phyloP scores from a whole-genome alignment of 2,797 vertebrate species.

The Megaceryle alcyon region DNA sequence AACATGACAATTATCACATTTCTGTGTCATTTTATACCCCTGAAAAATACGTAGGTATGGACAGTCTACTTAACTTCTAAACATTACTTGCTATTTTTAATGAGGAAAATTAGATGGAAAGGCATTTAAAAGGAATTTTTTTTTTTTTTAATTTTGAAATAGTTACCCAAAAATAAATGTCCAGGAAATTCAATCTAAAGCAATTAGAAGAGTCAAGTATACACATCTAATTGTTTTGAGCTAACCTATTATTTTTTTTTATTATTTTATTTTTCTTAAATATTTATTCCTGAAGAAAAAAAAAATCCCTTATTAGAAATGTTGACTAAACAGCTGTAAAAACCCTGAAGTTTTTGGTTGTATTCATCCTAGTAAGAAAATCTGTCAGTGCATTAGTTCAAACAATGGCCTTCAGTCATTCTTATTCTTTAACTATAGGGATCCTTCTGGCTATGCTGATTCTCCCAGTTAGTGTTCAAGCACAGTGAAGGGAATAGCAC shows the following conservation, averaged over 20 bases:
- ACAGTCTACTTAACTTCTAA: not conserved
- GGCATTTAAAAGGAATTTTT: not conserved
- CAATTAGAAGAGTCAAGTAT: not conserved
- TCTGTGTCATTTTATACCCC: rapidly evolving
- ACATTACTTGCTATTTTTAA: not conserved
- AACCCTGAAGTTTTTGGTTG: not conserved
- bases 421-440: not conserved
- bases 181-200: not conserved
- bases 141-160: not conserved
- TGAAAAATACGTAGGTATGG: not conserved
- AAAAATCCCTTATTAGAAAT: not conserved
- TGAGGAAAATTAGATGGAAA: not conserved
- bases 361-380: not conserved
- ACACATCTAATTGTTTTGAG: not conserved
- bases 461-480: not conserved
- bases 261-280: not conserved
- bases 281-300: not conserved
- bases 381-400: not conserved
- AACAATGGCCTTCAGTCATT: not conserved
- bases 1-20: not conserved
- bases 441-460: not conserved
- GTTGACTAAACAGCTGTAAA: not conserved
- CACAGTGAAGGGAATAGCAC: not conserved
- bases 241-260: not conserved
- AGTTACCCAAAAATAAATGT: not conserved